Base-by-base conservation (phyloP, 2,888 invertebrate genomes). In the Danaus chrysippus region DNA sequence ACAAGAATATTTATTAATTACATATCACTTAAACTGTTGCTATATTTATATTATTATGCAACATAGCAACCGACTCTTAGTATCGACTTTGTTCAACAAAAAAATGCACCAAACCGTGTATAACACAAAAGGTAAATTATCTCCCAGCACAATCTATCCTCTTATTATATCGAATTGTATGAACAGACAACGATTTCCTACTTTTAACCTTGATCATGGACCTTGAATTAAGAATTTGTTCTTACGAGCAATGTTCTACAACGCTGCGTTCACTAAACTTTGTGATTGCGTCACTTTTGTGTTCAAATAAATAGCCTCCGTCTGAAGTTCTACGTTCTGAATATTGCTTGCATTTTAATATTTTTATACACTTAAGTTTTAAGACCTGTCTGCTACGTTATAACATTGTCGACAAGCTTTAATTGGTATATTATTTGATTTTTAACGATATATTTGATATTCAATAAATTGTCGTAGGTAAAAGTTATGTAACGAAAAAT, bases 201-300 rank as follows among this genome's bases (percentile, higher is more conserved):
- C 74, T 71, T 68, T 65, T 86, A 84, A 80, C 89, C 88, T 89
- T 88, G 88, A 83, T 82, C 78, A 71, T 69, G 77, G 75, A 84
- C 89, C 89, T 90, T 90, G 89, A 84, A 71, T 65, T 56, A 65
- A 70, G 77, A 79, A 77, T 76, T 74, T 73, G 72, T 71, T 75
- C 70, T 71, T 69, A 68, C 74, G 76, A 73, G 74, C 77, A 79
- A 78, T 76, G 79, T 78, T 79, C 81, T 81, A 78, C 78, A 76
- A 76, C 72, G 73, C 78, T 67, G 78, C 89, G 90, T 88, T 90
- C 88, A 88, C 86, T 88, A 88, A 87, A 89, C 89, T 88, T 84
- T 87, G 77, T 69, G 72, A 81, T 88, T 88, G 84, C 87, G 86
- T 88, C 87, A 88, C 76, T 77, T 72, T 72, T 53, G n/a, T 71